These are phyloP conservation scores for Aphelenchoides fujianensis DNA, from an alignment of 1,140 invertebrate species.

Conservation along the genomic window DNA sequence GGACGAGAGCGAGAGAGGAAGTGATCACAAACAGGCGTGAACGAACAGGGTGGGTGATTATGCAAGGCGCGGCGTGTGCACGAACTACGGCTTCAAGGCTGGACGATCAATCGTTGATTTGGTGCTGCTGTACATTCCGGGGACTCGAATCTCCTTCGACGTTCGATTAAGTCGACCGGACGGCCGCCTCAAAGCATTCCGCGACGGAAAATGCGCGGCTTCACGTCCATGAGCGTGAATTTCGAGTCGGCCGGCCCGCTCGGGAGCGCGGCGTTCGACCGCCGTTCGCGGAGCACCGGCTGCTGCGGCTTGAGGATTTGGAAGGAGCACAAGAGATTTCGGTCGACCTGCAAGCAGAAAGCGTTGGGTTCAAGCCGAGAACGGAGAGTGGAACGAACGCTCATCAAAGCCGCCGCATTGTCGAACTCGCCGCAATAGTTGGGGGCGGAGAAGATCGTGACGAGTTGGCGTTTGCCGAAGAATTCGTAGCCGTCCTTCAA, in stretches of 20 bases:
- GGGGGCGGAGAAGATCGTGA: slow-evolving; percentile 58
- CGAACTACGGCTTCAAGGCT: no score
- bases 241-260: slow-evolving; percentile 23
- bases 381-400: no score
- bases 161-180: no score
- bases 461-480: slow-evolving; percentile 63
- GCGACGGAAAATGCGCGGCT: slow-evolving; percentile 32
- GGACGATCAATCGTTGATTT: no score
- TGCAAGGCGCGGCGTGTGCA: no score
- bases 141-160: no score
- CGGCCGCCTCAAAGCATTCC: slow-evolving; percentile 29
- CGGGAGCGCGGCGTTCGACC: slow-evolving; percentile 12
- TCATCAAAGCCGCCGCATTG: slow-evolving; percentile 75
- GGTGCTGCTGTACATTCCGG: no score
- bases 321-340: slow-evolving; percentile 77
- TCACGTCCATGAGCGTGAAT: slow-evolving; percentile 31
- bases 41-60: no score
- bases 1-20: no score
- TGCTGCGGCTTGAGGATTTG: slow-evolving; percentile 45
- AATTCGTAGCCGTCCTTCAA: slow-evolving; percentile 71
- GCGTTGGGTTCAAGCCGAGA: no score
- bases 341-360: no score
- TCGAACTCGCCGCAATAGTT: slow-evolving; percentile 66
- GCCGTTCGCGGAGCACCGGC: slow-evolving; percentile 32
- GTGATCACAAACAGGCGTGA: no score